Conservation (phyloP, 92 coral and sea anemone genomes). For the Parazoanthus atlanticus region DNA sequence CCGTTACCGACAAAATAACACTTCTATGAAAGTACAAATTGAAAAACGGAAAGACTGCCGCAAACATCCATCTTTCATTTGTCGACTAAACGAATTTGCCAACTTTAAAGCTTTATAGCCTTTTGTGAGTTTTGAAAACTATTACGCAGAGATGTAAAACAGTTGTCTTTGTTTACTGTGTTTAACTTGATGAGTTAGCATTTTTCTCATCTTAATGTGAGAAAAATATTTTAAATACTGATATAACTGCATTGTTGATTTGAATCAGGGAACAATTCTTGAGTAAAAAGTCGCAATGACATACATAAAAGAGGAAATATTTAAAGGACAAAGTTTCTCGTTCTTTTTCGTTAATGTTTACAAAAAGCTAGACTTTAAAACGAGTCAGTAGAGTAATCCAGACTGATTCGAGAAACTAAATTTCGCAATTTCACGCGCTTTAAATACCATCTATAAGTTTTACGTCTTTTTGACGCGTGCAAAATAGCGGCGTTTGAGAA, state of each 20-base stretch:
- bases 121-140: too few species aligned
- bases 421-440: conserved; percentile 26
- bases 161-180: neutral
- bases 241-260: neutral
- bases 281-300: neutral
- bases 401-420: neutral
- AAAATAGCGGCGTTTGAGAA: conserved; percentile 3
- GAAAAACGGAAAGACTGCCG: neutral
- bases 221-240: neutral
- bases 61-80: neutral
- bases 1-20: neutral
- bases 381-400: neutral
- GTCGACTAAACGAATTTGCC: neutral
- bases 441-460: neutral
- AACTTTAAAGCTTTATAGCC: neutral
- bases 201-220: neutral
- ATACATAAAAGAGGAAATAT: neutral
- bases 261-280: neutral
- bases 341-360: neutral
- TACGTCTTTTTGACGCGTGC: conserved; percentile 30
- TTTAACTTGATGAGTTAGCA: neutral
- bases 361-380: neutral
- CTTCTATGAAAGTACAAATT: neutral
- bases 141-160: neutral
- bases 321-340: neutral